These are phyloP conservation scores for Diogma glabrata DNA, from an alignment of 2,888 invertebrate genomes.

Conservation along the genomic window DNA sequence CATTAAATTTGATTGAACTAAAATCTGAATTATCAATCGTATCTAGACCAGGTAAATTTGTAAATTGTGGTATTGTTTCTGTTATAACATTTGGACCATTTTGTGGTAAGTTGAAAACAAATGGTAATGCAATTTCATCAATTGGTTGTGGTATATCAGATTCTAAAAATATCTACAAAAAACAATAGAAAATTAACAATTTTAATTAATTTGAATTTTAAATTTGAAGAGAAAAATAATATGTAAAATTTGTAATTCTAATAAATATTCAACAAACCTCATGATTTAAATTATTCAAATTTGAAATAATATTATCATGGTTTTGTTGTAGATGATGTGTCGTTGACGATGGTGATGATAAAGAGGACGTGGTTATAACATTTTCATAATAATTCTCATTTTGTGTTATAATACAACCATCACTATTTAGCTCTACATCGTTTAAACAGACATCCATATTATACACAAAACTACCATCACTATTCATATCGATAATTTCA, in stretches of 20 bases:
- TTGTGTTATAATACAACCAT: too few relatives aligned
- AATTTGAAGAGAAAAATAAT: not conserved
- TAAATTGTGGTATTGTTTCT: constrained; percentile 8
- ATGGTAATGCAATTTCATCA: constrained; percentile 10
- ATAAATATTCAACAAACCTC: not conserved
- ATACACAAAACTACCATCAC: constrained; percentile 6
- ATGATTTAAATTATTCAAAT: not conserved
- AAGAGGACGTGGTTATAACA: not conserved
- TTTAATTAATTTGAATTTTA: not conserved
- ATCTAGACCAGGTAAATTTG: constrained; percentile 9
- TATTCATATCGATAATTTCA: constrained; percentile 6
- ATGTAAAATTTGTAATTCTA: not conserved
- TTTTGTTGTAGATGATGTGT: too few relatives aligned
- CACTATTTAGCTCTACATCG: too few relatives aligned
- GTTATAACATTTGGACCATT: constrained; percentile 9
- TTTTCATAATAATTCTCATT: constrained; percentile 6
- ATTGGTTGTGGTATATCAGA: constrained; percentile 7
- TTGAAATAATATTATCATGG: too few relatives aligned
- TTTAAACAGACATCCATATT: constrained; percentile 9
- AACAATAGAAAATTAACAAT: too few relatives aligned
- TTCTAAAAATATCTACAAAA: not conserved
- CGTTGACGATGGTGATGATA: not conserved
- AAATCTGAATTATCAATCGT: constrained; percentile 7
- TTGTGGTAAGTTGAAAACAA: constrained; percentile 8
- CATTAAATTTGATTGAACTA: constrained; percentile 10